phyloP scores from a whole-genome alignment of 1,140 invertebrate genomes.

The Diachasmimorpha longicaudata region DNA sequence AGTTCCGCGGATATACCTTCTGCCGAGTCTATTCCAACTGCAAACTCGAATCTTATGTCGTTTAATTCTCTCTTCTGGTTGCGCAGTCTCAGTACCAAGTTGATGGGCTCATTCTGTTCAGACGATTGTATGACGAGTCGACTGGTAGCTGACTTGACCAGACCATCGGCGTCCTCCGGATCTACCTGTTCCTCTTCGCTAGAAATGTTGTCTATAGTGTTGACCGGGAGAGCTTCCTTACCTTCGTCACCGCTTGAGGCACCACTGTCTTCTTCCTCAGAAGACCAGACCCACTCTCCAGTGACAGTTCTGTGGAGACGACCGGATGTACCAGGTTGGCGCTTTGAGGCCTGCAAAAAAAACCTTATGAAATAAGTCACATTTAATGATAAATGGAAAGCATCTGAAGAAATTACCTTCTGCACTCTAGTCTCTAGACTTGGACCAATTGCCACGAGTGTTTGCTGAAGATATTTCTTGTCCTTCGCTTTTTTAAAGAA shows the following conservation, averaged over 20 bases:
- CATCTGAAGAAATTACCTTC: slow-evolving; percentile 68
- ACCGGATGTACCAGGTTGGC: slow-evolving; percentile 89
- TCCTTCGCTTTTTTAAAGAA: slow-evolving; percentile 99
- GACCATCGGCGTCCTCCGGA: slow-evolving; percentile 50
- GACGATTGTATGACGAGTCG: slow-evolving; percentile 40
- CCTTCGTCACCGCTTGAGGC: slow-evolving; percentile 65
- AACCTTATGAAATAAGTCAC: neutral
- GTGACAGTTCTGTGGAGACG: slow-evolving; percentile 91
- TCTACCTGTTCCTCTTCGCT: slow-evolving; percentile 56
- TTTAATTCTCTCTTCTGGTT: slow-evolving; percentile 92
- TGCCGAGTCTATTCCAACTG: slow-evolving; percentile 87
- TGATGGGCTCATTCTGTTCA: slow-evolving; percentile 66
- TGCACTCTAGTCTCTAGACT: slow-evolving; percentile 88
- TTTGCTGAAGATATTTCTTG: slow-evolving; percentile 91
- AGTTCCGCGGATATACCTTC: slow-evolving; percentile 94
- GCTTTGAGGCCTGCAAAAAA: slow-evolving; percentile 70
- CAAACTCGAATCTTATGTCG: slow-evolving; percentile 97
- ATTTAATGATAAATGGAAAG: neutral
- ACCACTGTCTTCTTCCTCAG: slow-evolving; percentile 75
- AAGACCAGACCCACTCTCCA: slow-evolving; percentile 99
- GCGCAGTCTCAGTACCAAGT: slow-evolving; percentile 83
- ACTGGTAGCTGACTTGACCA: slow-evolving; percentile 45
- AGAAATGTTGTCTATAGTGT: slow-evolving; percentile 56
- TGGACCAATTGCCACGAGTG: slow-evolving; percentile 84
- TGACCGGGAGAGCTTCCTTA: slow-evolving; percentile 57